These are phyloP conservation scores for Plemyria rubiginata DNA, from an alignment of 2,888 invertebrate genomes.

Conservation along the genomic window DNA sequence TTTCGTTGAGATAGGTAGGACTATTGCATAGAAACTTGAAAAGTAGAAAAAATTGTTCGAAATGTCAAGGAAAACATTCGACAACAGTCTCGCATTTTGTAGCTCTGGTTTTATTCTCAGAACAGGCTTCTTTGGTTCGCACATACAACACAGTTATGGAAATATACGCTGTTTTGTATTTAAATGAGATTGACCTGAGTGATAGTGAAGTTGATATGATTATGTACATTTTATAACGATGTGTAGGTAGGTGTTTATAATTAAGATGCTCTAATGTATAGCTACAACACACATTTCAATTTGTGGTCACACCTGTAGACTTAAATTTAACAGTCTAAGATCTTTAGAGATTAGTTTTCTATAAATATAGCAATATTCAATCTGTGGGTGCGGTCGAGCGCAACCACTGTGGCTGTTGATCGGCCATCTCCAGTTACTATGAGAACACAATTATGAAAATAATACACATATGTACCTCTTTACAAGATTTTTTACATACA, in stretches of 20 bases:
- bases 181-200: conserved; percentile 35
- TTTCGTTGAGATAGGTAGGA: no score
- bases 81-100: conserved; percentile 1
- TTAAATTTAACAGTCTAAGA: conserved; percentile 13
- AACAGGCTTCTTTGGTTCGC: conserved; percentile 34
- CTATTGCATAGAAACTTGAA: no score
- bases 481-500: background rate
- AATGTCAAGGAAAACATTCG: conserved; percentile 21
- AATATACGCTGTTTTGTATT: conserved; percentile 31
- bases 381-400: conserved; percentile 47
- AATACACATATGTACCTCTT: conserved; percentile 45
- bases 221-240: conserved; percentile 26
- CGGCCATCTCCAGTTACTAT: conserved; percentile 58
- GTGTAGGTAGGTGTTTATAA: conserved; percentile 33
- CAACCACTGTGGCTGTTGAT: conserved; percentile 45
- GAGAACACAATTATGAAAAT: conserved; percentile 51
- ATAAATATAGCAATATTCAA: conserved; percentile 26
- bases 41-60: background rate
- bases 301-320: conserved; percentile 19
- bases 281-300: conserved; percentile 15
- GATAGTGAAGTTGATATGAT: conserved; percentile 33
- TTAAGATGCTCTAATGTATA: conserved; percentile 15
- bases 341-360: background rate
- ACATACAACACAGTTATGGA: conserved; percentile 29
- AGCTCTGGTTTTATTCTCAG: conserved; percentile 17